phyloP scores from a whole-genome alignment of 2,888 invertebrate genomes.

The Drosophila quinaria region DNA sequence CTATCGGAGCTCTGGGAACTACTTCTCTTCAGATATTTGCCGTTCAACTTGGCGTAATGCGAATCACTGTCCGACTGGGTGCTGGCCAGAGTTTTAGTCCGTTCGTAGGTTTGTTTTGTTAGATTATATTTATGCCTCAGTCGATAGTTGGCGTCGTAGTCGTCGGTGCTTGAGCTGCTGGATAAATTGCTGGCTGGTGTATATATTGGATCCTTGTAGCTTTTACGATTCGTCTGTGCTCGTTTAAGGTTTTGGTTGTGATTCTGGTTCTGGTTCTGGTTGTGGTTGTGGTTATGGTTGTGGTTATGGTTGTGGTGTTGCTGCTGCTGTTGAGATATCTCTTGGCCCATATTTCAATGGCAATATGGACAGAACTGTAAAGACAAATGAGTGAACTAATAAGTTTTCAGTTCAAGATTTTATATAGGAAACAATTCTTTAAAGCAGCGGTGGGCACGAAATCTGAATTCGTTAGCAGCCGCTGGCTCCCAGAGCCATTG shows the following conservation, averaged over 20 bases:
- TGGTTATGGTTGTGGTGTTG: conserved; percentile 67
- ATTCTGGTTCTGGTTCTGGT: conserved; percentile 44
- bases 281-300: conserved; percentile 45
- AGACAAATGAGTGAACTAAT: neutral
- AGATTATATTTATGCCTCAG: conserved; percentile 79
- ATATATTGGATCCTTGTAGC: conserved; percentile 68
- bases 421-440: neutral
- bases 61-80: conserved; percentile 64
- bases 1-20: conserved; percentile 82
- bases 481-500: too few species aligned
- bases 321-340: conserved; percentile 85
- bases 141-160: conserved; percentile 75
- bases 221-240: conserved; percentile 42
- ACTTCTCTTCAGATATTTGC: conserved; percentile 55
- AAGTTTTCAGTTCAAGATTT: neutral
- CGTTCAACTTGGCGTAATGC: conserved; percentile 67
- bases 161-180: conserved; percentile 69
- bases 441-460: too few species aligned
- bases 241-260: conserved; percentile 51
- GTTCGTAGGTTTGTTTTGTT: conserved; percentile 79
- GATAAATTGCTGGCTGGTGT: conserved; percentile 73
- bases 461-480: too few species aligned
- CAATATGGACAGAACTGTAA: conserved; percentile 73
- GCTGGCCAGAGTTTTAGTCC: conserved; percentile 62
- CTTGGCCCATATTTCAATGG: conserved; percentile 86